Percentiles rank a stretch among this genome's conserved stretches.
These are phyloP conservation scores for Neodiprion pinetum DNA, from an alignment of 1,140 invertebrate genomes.

Conservation along the genomic window DNA sequence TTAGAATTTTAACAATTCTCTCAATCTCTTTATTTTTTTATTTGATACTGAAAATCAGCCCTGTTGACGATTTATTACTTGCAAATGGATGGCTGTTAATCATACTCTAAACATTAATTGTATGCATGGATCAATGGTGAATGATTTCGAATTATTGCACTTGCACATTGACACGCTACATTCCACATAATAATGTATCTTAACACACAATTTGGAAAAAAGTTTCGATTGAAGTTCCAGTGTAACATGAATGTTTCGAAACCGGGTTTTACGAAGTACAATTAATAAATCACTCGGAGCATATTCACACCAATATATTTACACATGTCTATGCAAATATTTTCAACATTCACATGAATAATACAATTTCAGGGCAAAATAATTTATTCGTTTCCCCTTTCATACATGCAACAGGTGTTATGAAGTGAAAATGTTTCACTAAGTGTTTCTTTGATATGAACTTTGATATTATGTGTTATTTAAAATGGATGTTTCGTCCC, in stretches of 20 bases:
- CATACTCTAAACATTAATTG: background rate
- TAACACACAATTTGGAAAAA: background rate
- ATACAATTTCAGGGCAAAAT: background rate
- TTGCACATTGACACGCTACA: slow-evolving; percentile 7
- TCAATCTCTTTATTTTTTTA: background rate
- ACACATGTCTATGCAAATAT: background rate
- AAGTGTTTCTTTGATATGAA: background rate
- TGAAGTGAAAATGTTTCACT: background rate
- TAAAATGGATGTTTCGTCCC: background rate
- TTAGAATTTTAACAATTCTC: background rate
- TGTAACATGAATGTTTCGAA: background rate
- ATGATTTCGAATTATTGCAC: background rate
- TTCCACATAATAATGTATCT: background rate
- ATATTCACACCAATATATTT: background rate
- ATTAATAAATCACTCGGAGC: background rate
- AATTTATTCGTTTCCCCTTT: background rate
- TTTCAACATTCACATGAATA: no score
- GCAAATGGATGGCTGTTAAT: background rate
- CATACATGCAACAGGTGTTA: background rate
- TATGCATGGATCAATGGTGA: background rate
- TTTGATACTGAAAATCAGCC: background rate
- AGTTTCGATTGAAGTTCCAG: background rate
- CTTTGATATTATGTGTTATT: background rate
- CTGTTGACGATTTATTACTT: background rate
- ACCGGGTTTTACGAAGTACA: background rate